Percentiles rank a stretch among this genome's conserved stretches.
phyloP scores from a whole-genome alignment of 2,113 vertebrate genomes.

The Petroica traversi region DNA sequence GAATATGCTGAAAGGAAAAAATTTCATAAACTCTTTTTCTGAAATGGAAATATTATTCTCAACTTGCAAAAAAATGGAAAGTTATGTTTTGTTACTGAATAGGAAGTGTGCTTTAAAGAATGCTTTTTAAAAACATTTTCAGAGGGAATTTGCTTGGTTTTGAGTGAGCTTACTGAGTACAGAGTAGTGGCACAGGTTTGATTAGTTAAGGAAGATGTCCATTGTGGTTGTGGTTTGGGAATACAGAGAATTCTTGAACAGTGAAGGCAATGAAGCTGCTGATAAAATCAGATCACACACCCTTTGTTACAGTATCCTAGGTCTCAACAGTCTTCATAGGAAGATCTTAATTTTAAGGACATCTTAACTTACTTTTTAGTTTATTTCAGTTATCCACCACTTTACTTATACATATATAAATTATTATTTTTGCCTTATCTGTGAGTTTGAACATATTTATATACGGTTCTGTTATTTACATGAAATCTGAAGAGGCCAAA shows the following conservation, averaged over 20 bases:
- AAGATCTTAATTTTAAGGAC: not conserved
- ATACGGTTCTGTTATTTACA: not conserved
- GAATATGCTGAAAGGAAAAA: not conserved
- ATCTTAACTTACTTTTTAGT: not conserved
- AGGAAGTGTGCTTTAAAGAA: not conserved
- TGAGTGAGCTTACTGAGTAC: not conserved
- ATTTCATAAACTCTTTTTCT: not conserved
- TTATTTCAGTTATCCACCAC: not conserved
- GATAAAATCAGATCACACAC: not conserved
- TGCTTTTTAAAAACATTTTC: not conserved
- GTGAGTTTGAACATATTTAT: not conserved
- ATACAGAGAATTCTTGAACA: not conserved
- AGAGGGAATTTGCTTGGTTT: not conserved
- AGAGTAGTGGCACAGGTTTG: not conserved
- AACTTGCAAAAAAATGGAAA: slow-evolving; percentile 1
- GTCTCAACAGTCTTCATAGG: not conserved
- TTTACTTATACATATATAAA: not conserved
- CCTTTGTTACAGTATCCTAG: not conserved
- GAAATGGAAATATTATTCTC: not conserved
- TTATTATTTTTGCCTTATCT: not conserved
- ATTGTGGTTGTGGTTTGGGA: not conserved
- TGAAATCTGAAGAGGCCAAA: not conserved
- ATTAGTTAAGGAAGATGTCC: not conserved
- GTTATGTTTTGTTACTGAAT: not conserved
- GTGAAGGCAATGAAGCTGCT: not conserved